Base-by-base conservation (phyloP, 2,888 invertebrate genomes). In the Nomada hirtipes region DNA sequence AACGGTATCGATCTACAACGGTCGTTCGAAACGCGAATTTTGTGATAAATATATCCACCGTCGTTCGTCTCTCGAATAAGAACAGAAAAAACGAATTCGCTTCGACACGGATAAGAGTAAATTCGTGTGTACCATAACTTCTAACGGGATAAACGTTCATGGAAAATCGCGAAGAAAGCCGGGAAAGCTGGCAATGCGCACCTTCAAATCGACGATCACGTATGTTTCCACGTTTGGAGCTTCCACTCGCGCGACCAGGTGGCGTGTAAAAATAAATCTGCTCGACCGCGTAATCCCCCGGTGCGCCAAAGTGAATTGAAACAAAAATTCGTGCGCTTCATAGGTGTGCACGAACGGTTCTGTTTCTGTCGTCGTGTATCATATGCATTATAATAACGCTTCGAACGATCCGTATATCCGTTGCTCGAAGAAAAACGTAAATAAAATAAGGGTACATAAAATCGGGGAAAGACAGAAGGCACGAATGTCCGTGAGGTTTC, bases 1-100 rank as follows among this genome's bases (percentile, higher is more conserved):
- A 47, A 79, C 55, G 60, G 60, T 71, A 75, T 72, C 61, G 74
- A 85, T 76, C 68, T 61, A 50, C 57, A 2, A 20, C 11, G 26
- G 50, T 13, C 59, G 61, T n/a, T 61, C 36, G 29, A 63, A 60
- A 75, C 61, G n/a, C 59, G 50, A 47, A 23, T 36, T 36, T 64
- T 15, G 13, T 50, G 29, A 57, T 23, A 63, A 55, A 71, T 55
- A 55, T n/a, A 55, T 60, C 42, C n/a, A 29, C 15, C 26, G 26
- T 3, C 47, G 47, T 47, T 47, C 47, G 18, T 18, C 18, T 36
- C 29, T 36, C 36, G 36, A 7, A 0, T 36, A 36, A 36, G 36
- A 36, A 7, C 36, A 4, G 36, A 7, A 7, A 36, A 36, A 1
- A 36, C 1, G 36, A 7, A 36, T 4, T 36, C 59, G 29, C 7